Conservation (phyloP, 2,797 vertebrate genomes). For the Peromyscus eremicus region DNA sequence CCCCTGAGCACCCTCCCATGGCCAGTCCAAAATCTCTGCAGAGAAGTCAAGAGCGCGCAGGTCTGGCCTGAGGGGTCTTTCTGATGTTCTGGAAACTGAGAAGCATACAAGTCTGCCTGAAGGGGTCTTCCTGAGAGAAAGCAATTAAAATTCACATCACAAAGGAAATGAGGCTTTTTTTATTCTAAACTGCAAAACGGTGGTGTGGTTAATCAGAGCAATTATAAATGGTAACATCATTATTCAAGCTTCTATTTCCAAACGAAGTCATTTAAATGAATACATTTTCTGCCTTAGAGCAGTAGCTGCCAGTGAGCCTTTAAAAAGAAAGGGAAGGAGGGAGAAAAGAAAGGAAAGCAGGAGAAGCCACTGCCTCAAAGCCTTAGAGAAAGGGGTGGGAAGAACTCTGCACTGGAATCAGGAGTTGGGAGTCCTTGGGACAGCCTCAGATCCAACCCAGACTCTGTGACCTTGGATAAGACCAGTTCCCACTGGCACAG, state of each 20-base stretch:
- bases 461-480: constrained; percentile 44
- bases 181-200: constrained; percentile 77
- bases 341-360: background rate
- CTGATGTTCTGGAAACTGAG: background rate
- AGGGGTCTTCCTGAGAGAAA: constrained; percentile 60
- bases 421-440: background rate
- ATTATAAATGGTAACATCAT: constrained; percentile 84
- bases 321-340: constrained; percentile 65
- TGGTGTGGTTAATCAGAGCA: constrained; percentile 83
- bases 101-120: constrained; percentile 16
- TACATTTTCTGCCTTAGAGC: constrained; percentile 82
- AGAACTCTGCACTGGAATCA: background rate
- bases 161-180: constrained; percentile 80
- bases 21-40: background rate
- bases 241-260: constrained; percentile 85
- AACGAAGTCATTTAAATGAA: constrained; percentile 85
- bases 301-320: constrained; percentile 76
- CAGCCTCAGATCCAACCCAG: background rate
- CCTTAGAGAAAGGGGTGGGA: constrained; percentile 32
- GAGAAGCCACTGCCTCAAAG: constrained; percentile 46
- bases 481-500: background rate
- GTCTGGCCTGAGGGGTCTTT: background rate
- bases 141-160: constrained; percentile 83
- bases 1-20: background rate
- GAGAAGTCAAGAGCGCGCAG: background rate